A percentile compares a stretch with the other conserved stretches of the same genome.
These are phyloP conservation scores for Orchesellides sinensis DNA, from an alignment of 2,888 invertebrate species.

Conservation along the genomic window DNA sequence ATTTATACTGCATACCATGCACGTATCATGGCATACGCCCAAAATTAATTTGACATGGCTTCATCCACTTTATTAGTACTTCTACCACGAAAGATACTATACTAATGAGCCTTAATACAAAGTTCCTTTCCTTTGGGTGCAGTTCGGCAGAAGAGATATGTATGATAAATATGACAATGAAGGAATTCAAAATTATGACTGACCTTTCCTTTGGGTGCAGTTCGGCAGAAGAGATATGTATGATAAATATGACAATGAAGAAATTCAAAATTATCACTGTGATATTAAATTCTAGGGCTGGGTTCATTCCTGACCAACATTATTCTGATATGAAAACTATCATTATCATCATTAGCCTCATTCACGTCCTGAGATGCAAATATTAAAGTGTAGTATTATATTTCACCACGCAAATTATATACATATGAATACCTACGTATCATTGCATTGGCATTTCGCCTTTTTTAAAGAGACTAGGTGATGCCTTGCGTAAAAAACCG, in stretches of 20 bases:
- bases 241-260: slow-evolving; percentile 5
- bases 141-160: too few relatives aligned
- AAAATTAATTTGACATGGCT: slow-evolving; percentile 48
- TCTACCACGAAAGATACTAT: slow-evolving; percentile 1
- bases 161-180: too few relatives aligned
- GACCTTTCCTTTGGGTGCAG: too few relatives aligned
- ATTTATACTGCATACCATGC: not conserved
- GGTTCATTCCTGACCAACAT: slow-evolving; percentile 16
- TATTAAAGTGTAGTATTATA: too few relatives aligned
- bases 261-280: not conserved
- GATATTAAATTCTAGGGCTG: slow-evolving; percentile 4
- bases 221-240: too few relatives aligned
- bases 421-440: not conserved
- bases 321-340: not conserved
- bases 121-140: too few relatives aligned
- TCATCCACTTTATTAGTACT: slow-evolving; percentile 19
- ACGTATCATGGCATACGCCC: slow-evolving; percentile 40
- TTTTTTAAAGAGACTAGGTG: too few relatives aligned
- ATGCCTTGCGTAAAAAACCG: too few relatives aligned
- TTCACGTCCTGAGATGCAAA: slow-evolving; percentile 51
- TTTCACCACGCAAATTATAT: too few relatives aligned
- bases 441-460: not conserved
- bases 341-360: slow-evolving; percentile 35
- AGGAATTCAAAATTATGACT: too few relatives aligned
- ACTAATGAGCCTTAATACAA: slow-evolving; percentile 43